Evolutionary conservation across 2,888 invertebrate species (phyloP).

Genomic region (Microctonus hyperodae): DNA sequence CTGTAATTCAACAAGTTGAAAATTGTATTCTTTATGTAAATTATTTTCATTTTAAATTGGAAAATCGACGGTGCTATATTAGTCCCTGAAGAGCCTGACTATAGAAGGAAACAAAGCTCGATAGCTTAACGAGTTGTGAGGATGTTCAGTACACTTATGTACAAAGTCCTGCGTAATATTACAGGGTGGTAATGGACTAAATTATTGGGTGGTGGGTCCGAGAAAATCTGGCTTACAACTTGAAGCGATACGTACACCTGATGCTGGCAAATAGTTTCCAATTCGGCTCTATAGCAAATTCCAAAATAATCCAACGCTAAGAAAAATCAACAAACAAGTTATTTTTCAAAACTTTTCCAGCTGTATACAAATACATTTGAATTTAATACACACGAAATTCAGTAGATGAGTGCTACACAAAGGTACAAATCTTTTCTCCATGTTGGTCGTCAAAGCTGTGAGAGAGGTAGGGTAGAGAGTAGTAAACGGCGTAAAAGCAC

Average conservation of each 20-base stretch:
- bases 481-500: slow-evolving; percentile 61
- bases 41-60: neutral
- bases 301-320: neutral
- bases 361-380: neutral
- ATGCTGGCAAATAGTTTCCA: slow-evolving; percentile 60
- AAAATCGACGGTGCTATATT: neutral
- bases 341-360: neutral
- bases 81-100: neutral
- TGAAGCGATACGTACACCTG: slow-evolving; percentile 60
- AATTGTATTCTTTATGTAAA: slow-evolving; percentile 18
- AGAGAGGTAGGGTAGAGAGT: slow-evolving; percentile 40
- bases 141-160: slow-evolving; percentile 40
- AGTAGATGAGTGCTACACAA: slow-evolving; percentile 14
- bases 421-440: slow-evolving; percentile 21
- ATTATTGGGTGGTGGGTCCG: slow-evolving; percentile 53
- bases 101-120: slow-evolving; percentile 48
- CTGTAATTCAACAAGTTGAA: slow-evolving; percentile 17
- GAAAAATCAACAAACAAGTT: neutral
- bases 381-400: slow-evolving; percentile 12
- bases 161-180: slow-evolving; percentile 55
- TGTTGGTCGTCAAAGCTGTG: slow-evolving; percentile 15
- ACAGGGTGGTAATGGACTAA: slow-evolving; percentile 63
- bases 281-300: neutral
- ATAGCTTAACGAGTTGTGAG: slow-evolving; percentile 59
- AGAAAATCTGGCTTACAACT: slow-evolving; percentile 61